These are phyloP conservation scores for Zosterops pallidus DNA, from an alignment of 2,113 vertebrate species.

Conservation along the genomic window DNA sequence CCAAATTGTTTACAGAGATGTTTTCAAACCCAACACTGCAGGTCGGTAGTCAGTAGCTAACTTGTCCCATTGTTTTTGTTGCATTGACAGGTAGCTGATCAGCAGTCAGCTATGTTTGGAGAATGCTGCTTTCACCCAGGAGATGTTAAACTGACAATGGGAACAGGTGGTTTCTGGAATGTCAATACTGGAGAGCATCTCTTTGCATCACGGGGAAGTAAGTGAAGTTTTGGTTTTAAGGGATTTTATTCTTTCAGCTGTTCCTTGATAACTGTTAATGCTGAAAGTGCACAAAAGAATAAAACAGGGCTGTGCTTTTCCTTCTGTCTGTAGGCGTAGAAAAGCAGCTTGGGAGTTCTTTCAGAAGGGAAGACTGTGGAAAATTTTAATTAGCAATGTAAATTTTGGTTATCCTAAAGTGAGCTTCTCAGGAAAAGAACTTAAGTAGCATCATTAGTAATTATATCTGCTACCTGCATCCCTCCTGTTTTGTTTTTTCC, in stretches of 20 bases:
- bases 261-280: neutral
- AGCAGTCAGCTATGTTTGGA: constrained; percentile 97
- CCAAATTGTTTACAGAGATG: neutral
- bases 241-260: neutral
- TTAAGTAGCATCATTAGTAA: neutral
- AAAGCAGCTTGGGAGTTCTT: neutral
- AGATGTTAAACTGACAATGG: constrained; percentile 95
- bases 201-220: constrained; percentile 82
- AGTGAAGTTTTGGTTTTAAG: neutral
- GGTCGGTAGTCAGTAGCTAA: neutral
- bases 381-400: neutral
- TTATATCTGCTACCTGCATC: neutral
- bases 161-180: constrained; percentile 93
- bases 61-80: neutral
- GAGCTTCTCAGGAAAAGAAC: neutral
- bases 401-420: neutral
- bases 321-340: neutral
- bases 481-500: neutral
- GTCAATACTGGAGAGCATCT: constrained; percentile 90
- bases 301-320: neutral
- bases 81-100: constrained; percentile 86
- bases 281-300: neutral
- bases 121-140: constrained; percentile 93
- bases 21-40: neutral
- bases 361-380: neutral